These are phyloP conservation scores for Linnaemya vulpina DNA, from an alignment of 2,888 invertebrate species.

Conservation along the genomic window DNA sequence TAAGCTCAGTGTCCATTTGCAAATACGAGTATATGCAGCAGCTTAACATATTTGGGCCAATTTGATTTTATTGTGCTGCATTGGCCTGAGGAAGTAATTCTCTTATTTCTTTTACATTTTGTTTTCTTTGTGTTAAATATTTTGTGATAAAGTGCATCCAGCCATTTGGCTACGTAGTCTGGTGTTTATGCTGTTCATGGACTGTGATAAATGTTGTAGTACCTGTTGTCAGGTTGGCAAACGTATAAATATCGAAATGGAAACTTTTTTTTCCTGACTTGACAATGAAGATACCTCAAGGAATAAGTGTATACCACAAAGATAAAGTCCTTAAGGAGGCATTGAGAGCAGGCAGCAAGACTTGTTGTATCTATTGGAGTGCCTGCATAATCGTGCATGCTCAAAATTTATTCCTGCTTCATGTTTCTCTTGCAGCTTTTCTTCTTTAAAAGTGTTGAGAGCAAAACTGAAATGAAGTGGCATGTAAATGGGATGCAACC, in stretches of 20 bases:
- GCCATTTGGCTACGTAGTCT: conserved; percentile 44
- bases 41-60: conserved; percentile 32
- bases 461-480: conserved; percentile 8
- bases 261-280: conserved; percentile 30
- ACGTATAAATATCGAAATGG: conserved; percentile 47
- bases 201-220: conserved; percentile 53
- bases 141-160: conserved; percentile 47
- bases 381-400: neutral
- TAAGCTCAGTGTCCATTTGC: conserved; percentile 51
- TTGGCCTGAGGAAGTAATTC: neutral
- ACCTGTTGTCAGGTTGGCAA: conserved; percentile 62
- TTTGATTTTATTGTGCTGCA: conserved; percentile 16
- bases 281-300: conserved; percentile 55
- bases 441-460: conserved; percentile 5
- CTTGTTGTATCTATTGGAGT: neutral
- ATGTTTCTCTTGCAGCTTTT: neutral
- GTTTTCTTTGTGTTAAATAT: neutral
- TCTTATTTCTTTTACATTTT: neutral
- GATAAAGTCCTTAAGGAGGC: conserved; percentile 38
- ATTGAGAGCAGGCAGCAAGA: neutral
- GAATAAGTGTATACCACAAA: conserved; percentile 47
- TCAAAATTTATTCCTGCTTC: conserved; percentile 47
- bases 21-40: conserved; percentile 6
- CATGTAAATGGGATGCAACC: conserved; percentile 31
- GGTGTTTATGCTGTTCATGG: conserved; percentile 40